phyloP scores from a whole-genome alignment of 2,888 invertebrate genomes.

The Gibbula magus region DNA sequence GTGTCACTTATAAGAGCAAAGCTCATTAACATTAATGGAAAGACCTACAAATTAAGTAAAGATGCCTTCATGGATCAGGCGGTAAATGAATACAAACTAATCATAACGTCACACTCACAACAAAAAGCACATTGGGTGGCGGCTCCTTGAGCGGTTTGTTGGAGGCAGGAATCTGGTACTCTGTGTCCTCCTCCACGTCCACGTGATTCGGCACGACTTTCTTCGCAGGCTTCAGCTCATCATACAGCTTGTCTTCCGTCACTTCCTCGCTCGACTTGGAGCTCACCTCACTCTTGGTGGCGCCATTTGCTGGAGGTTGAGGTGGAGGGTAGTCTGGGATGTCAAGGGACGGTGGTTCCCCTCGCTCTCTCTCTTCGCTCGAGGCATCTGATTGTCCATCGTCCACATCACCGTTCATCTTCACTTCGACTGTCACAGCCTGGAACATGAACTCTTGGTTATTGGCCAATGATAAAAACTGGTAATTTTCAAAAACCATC shows the following conservation, averaged over 20 bases:
- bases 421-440: slow-evolving; percentile 18
- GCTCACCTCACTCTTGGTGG: not conserved
- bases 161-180: slow-evolving; percentile 55
- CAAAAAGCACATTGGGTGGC: slow-evolving; percentile 49
- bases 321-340: slow-evolving; percentile 40
- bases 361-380: slow-evolving; percentile 5
- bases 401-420: slow-evolving; percentile 29
- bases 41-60: too few species aligned
- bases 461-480: too few species aligned
- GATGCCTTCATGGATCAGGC: too few species aligned
- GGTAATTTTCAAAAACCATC: too few species aligned
- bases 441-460: not conserved
- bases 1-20: too few species aligned
- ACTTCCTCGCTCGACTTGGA: not conserved
- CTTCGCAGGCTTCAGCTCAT: slow-evolving; percentile 22
- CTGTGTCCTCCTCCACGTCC: not conserved
- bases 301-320: slow-evolving; percentile 32
- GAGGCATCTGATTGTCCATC: slow-evolving; percentile 21
- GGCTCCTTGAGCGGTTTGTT: slow-evolving; percentile 55
- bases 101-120: slow-evolving; percentile 35
- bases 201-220: not conserved
- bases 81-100: too few species aligned
- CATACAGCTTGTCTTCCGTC: slow-evolving; percentile 48
- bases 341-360: not conserved
- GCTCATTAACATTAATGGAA: too few species aligned